Base-by-base conservation (phyloP, 2,888 invertebrate species). In the Tridacna crocea region DNA sequence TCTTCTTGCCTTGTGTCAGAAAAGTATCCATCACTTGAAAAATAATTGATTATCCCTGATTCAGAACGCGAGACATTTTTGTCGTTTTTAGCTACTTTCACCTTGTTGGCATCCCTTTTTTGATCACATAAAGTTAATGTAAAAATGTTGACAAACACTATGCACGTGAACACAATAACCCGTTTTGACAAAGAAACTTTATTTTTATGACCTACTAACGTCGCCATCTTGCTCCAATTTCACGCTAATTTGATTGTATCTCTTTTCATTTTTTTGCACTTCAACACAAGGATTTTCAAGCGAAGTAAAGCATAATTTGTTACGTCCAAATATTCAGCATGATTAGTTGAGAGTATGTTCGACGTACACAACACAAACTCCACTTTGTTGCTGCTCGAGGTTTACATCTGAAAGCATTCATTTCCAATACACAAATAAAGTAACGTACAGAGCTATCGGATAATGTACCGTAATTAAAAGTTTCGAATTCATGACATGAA, bases 1-100 rank as follows among this genome's bases (percentile, higher is more conserved):
- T 90, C 90, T 75, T 93, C 92, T 88, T 93, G 92, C 47, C 88
- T 87, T 72, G 85, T 90, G 73, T 87, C 84, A 36, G 90, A 89
- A 80, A 89, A 87, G 88, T 91, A 93, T 22, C 90, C 91, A 81
- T 91, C 91, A 72, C 88, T 88, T 46, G 85, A 79, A 73, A 87
- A 85, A n/a, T 88, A 78, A 55, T 86, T 75, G 60, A 87, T 72
- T 65, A 78, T 75, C 55, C 85, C 85, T 66, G 78, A 73, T 48
- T 83, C 83, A 19, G 77, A 72, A 24, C 3, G 51, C 22, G 70
- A 70, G 26, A 22, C 26, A 51, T 70, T 70, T 24, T 47, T 0
- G 17, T 13, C 51, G 26, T 51, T 26, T 24, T 51, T 51, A 15
- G 24, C 13, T 13, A 24, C 47, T 11, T 70, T 11, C n/a, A 70